phyloP scores from a whole-genome alignment of 2,113 vertebrate species.

The Dissostichus mawsoni region DNA sequence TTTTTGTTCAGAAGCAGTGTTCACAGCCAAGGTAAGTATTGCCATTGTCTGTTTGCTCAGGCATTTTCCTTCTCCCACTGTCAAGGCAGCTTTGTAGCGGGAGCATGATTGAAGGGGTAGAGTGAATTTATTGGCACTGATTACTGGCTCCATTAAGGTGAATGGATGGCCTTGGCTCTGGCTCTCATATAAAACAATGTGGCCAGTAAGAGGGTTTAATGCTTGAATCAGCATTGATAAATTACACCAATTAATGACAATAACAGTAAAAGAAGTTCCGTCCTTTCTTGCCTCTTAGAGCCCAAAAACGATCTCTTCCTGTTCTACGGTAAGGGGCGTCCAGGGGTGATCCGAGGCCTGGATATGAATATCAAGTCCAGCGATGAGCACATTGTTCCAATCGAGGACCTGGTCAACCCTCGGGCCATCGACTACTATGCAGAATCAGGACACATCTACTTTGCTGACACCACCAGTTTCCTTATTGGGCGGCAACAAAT shows the following conservation, averaged over 20 bases:
- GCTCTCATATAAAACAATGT: slow-evolving; percentile 74
- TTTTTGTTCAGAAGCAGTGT: slow-evolving; percentile 57
- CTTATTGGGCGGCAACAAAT: slow-evolving; percentile 96
- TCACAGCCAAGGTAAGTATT: slow-evolving; percentile 62
- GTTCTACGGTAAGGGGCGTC: slow-evolving; percentile 98
- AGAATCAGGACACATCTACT: slow-evolving; percentile 94
- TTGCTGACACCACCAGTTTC: slow-evolving; percentile 98
- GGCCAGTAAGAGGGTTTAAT: slow-evolving; percentile 71
- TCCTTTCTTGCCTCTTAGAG: slow-evolving; percentile 88
- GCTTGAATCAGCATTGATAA: slow-evolving; percentile 71
- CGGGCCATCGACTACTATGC: slow-evolving; percentile 96
- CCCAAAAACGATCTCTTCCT: slow-evolving; percentile 97
- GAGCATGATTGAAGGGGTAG: slow-evolving; percentile 66
- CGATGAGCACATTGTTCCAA: slow-evolving; percentile 95
- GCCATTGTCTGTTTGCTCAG: slow-evolving; percentile 65
- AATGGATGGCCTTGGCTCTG: slow-evolving; percentile 62
- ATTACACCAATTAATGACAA: slow-evolving; percentile 78
- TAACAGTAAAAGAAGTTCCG: slow-evolving; percentile 59
- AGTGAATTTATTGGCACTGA: slow-evolving; percentile 76
- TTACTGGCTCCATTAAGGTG: slow-evolving; percentile 81
- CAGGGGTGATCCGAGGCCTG: slow-evolving; percentile 95
- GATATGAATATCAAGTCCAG: slow-evolving; percentile 94
- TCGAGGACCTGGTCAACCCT: slow-evolving; percentile 97
- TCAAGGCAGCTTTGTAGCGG: slow-evolving; percentile 48
- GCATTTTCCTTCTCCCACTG: slow-evolving; percentile 44